Base-by-base conservation (phyloP, 2,888 invertebrate species). In the Habroteleia sp. region DNA sequence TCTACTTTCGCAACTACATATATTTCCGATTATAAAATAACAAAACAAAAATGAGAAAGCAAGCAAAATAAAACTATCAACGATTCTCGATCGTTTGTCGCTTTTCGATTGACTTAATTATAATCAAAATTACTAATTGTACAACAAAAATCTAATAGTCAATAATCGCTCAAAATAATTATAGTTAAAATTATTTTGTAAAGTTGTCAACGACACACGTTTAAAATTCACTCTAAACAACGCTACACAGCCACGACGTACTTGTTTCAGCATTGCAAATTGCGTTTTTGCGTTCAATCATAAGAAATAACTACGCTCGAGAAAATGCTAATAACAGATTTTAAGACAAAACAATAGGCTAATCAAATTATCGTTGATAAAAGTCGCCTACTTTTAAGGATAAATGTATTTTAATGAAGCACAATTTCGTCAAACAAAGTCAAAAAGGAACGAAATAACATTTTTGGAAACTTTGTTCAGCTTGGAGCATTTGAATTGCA, bases 211-310 rank as follows among this genome's bases (percentile, higher is more conserved):
- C 33, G 23, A 20, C 68, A 48, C 39, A 56, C 56, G 20, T 63
- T 52, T 54, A 3, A 63, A 41, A 44, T 58, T 44, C 63, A 63
- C 69, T 68, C 37, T 56, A 74, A 74, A 74, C 58, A 63, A 52
- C 52, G 69, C 63, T 69, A 74, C 44, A 68, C 74, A 63, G 56
- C 58, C 17, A 63, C 46, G 42, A 58, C 46, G 58, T 65, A 74
- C 52, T 69, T 37, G 69, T 69, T 63, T 65, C 58, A 69, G 69
- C 63, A 69, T 58, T 68, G 63, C 68, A 58, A 65, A 69, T 54
- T 35, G 17, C 27, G 13, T 29, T 62, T 39, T 7, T 10, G 39
- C 33, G 17, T 17, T 14, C 41, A 56, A 31, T 29, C 20, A 46
- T 37, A 23, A 0, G 31, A 20, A 14, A 48, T 33, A 3, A 20